Conservation (phyloP, 2,888 invertebrate genomes). For the Caenorhabditis angaria region DNA sequence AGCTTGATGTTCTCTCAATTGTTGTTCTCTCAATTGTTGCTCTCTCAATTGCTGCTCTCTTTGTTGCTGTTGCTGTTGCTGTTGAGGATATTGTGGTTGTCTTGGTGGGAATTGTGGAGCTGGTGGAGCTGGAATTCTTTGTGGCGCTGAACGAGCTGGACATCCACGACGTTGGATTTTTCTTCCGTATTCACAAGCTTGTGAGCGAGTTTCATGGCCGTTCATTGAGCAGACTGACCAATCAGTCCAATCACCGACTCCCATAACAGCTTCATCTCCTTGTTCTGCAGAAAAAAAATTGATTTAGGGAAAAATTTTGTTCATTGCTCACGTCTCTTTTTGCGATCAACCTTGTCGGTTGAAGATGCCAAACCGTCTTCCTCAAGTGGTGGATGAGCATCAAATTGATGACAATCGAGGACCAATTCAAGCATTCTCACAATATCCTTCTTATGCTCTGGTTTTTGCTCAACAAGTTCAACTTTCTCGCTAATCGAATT, state of each 20-base stretch:
- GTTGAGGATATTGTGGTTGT: conserved; percentile 23
- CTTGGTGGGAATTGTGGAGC: conserved; percentile 42
- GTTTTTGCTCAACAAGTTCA: conserved; percentile 59
- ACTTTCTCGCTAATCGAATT: conserved; percentile 56
- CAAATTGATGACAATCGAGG: conserved; percentile 62
- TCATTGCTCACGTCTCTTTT: conserved; percentile 60
- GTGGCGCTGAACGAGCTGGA: conserved; percentile 57
- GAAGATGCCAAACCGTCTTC: conserved; percentile 65
- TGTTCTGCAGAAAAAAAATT: conserved; percentile 37
- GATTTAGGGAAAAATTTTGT: neutral
- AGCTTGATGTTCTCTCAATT: conserved; percentile 19
- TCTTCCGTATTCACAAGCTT: conserved; percentile 63
- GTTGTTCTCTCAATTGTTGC: conserved; percentile 16
- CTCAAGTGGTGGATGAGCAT: conserved; percentile 62
- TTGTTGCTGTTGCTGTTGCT: conserved; percentile 38
- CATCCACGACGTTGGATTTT: conserved; percentile 67
- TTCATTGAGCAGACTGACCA: conserved; percentile 53
- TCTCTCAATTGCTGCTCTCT: conserved; percentile 16
- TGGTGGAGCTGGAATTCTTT: conserved; percentile 50
- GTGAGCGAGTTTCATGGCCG: conserved; percentile 59
- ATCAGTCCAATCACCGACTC: conserved; percentile 60
- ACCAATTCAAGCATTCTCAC: conserved; percentile 65
- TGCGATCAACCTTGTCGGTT: conserved; percentile 64
- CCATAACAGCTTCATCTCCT: conserved; percentile 37
- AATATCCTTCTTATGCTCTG: conserved; percentile 60